Evolutionary conservation across 2,888 invertebrate genomes (phyloP).

Genomic region (Subacronicta megacephala): DNA sequence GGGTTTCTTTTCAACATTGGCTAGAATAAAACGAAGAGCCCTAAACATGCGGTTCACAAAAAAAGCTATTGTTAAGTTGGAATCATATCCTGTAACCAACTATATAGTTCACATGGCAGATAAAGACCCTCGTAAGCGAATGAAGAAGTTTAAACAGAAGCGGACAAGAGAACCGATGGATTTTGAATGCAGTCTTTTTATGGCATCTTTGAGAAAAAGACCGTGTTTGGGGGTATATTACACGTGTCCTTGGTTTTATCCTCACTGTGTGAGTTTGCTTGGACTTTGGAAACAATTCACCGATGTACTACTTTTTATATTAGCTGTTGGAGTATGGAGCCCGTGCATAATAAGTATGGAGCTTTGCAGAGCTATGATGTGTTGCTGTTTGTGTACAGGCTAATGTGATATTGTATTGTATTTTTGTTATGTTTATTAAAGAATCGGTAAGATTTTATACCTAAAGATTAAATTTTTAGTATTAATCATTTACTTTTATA

Average conservation of each 20-base stretch:
- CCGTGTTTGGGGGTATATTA: slow-evolving; percentile 65
- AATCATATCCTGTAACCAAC: slow-evolving; percentile 27
- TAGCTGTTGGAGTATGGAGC: slow-evolving; percentile 74
- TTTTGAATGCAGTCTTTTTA: slow-evolving; percentile 66
- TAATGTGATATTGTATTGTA: slow-evolving; percentile 31
- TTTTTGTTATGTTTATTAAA: slow-evolving; percentile 4
- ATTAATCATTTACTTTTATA: no score
- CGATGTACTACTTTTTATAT: slow-evolving; percentile 65
- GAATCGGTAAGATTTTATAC: background rate
- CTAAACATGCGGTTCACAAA: slow-evolving; percentile 10
- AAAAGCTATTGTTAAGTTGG: background rate
- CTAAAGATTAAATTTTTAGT: no score
- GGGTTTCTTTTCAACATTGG: slow-evolving; percentile 11
- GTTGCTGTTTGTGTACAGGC: slow-evolving; percentile 68
- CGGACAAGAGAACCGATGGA: slow-evolving; percentile 39
- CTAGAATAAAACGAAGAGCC: slow-evolving; percentile 23
- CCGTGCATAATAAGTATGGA: slow-evolving; percentile 72
- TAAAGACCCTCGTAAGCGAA: slow-evolving; percentile 24
- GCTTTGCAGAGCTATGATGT: slow-evolving; percentile 60
- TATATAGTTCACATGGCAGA: slow-evolving; percentile 38
- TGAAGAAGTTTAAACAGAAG: slow-evolving; percentile 17
- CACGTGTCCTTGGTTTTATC: slow-evolving; percentile 71
- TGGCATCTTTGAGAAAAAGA: slow-evolving; percentile 65
- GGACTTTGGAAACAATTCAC: slow-evolving; percentile 64
- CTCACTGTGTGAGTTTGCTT: slow-evolving; percentile 66